These are phyloP conservation scores for Sceliomorpha sp. DNA, from an alignment of 2,888 invertebrate genomes.

Conservation along the genomic window DNA sequence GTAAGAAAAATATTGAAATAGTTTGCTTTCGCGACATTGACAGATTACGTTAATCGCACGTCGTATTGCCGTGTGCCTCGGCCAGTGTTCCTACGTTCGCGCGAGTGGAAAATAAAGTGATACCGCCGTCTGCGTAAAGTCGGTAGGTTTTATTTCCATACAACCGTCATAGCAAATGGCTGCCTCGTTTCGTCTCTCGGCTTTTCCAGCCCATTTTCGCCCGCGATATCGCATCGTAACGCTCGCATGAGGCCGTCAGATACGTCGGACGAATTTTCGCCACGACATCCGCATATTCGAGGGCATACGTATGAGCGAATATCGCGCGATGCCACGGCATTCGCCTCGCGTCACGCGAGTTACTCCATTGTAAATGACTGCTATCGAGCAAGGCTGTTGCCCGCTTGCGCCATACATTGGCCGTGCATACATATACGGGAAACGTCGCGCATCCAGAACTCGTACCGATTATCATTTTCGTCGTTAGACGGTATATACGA, in stretches of 20 bases:
- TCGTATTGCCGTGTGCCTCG: constrained; percentile 4
- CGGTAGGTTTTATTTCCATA: constrained; percentile 71
- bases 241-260: no score
- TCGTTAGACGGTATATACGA: neutral
- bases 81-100: neutral
- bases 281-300: neutral
- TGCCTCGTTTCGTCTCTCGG: constrained; percentile 57
- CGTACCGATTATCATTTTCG: neutral
- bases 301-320: neutral
- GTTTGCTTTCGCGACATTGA: constrained; percentile 81
- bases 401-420: constrained; percentile 55
- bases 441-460: constrained; percentile 1
- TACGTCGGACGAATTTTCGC: no score
- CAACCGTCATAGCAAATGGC: constrained; percentile 76
- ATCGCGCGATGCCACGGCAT: neutral
- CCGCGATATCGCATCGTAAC: no score
- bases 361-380: constrained; percentile 54
- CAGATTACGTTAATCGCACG: constrained; percentile 74
- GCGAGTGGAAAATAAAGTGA: constrained; percentile 46
- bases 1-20: constrained; percentile 83
- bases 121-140: constrained; percentile 65
- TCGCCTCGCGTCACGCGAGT: constrained; percentile 52
- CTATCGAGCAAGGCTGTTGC: constrained; percentile 50
- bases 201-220: neutral
- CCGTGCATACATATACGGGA: constrained; percentile 23